Evolutionary conservation across 2,888 invertebrate species (phyloP), one percentile per base, ranked within the genome.

Genomic region (Dioctria linearis): DNA sequence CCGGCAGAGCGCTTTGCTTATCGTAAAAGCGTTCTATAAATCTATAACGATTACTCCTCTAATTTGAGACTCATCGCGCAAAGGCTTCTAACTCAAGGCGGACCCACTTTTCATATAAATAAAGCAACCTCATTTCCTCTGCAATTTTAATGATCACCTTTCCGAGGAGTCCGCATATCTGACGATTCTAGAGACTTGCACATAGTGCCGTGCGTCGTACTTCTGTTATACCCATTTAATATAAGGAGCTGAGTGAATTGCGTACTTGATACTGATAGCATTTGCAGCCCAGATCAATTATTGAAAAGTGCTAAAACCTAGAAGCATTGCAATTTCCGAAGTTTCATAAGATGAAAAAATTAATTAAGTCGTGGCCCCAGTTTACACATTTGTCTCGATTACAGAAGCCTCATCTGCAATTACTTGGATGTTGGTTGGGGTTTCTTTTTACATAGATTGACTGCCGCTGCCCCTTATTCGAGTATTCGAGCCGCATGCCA

Each of bases 281-380:
- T 6, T 75, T 25, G 42, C 73, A 37, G 13, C 13, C 13, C 13
- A 42, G 73, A 73, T 59, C 73, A 76, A 76, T 76, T 25, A 25
- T 25, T 76, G 76, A 63, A 76, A 76, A 76, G 76, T 76, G 76
- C 76, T 61, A 76, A 76, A 76, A 76, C 76, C 76, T 76, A 61
- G 63, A 39, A 46, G 76, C 43, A 37, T 25, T 40, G 40, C 43
- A 57, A 75, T 69, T 39, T 40, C 42, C 63, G 46, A 46, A 46
- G 63, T 63, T 76, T 57, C 76, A 25, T 49, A 42, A 43, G 76
- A 43, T 63, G 61, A 40, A 63, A 63, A 49, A 63, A 76, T 76
- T 63, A 76, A 49, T 76, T 61, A 76, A 63, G 63, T 61, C 49
- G 61, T 76, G 76, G 63, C 39, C 63, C 76, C 63, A 76, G 61